Evolutionary conservation across 23 tunicate species (phyloP), one percentile per base, ranked within the genome.

Genomic region (Styela clava): DNA sequence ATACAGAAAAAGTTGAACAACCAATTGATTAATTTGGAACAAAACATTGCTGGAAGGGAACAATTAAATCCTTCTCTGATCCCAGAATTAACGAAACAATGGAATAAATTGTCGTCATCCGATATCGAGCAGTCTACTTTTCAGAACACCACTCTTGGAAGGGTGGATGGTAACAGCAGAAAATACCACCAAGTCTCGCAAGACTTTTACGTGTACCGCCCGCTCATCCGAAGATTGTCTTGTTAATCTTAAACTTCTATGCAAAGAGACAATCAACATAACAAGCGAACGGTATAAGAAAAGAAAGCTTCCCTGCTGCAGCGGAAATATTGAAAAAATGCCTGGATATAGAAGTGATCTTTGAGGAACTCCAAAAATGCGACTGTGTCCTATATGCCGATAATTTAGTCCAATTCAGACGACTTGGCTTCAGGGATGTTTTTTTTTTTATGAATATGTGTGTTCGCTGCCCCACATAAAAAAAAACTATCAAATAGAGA

Each of bases 91-190:
- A 28, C 31, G 28, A 24, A 24, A 12, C 28, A 73, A 31, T 32
- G 28, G 63, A 22, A 73, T 16, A 34, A 34, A 24, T 44, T 24
- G 33, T 73, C 31, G 44, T 28, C 29, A 25, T 24, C 29, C 51
- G 31, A 24, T 18, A 22, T 35, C 31, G 78, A 32, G 18, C 44
- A 73, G 25, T 30, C 44, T 32, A 34, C 29, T 35, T 73, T 73
- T 44, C n/a, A 32, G 25, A 73, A 73, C 31, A 20, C 16, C 12
- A 26, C 31, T 20, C 25, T 25, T 18, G 63, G 78, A 73, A 18
- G 78, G 78, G 23, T 73, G 78, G 78, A 26, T 73, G 23, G 78
- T 73, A 7, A 24, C n/a, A n/a, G n/a, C n/a, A n/a, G n/a, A n/a
- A n/a, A n/a, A n/a, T n/a, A n/a, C 25, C 52, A 30, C 51, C 12